A percentile compares a stretch with the other conserved stretches of the same genome.
Evolutionary conservation across 2,888 invertebrate genomes (phyloP).

Genomic region (Scaptomyza cyrtandrae): DNA sequence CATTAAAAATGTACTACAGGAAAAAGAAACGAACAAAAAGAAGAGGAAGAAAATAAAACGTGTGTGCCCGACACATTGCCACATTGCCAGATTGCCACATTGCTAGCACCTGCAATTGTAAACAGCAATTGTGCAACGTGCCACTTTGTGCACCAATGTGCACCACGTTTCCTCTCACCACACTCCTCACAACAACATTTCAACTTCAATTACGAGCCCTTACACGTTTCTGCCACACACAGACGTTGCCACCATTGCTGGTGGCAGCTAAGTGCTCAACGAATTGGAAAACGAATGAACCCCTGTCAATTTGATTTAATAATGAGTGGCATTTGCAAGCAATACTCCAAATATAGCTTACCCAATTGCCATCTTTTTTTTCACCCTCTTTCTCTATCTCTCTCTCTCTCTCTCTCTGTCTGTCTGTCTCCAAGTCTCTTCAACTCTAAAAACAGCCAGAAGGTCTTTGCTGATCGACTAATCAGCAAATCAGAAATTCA

Average conservation of each 20-base stretch:
- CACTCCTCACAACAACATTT: too few species aligned
- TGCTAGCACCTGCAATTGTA: constrained; percentile 3
- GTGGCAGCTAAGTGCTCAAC: constrained; percentile 21
- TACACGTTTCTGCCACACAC: constrained; percentile 23
- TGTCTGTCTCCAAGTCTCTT: not conserved
- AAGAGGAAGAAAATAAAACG: constrained; percentile 2
- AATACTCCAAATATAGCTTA: constrained; percentile 21
- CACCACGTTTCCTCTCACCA: not conserved
- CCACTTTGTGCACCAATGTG: not conserved
- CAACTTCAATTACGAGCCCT: constrained; percentile 1
- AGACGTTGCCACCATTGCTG: constrained; percentile 7
- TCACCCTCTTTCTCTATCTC: not conserved
- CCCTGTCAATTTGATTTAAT: constrained; percentile 73
- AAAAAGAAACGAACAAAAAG: not conserved
- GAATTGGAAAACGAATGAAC: constrained; percentile 43
- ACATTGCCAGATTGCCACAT: constrained; percentile 43
- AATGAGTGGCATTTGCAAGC: constrained; percentile 63
- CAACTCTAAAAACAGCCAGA: not conserved
- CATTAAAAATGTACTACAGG: constrained; percentile 47
- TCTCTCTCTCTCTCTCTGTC: too few species aligned
- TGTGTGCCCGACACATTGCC: too few species aligned
- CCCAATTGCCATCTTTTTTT: not conserved
- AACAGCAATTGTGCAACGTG: constrained; percentile 32
- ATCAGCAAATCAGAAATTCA: constrained; percentile 5
- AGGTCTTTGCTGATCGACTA: constrained; percentile 4